phyloP scores from a whole-genome alignment of 2,888 invertebrate genomes.

The Onthophagus sagittarius region DNA sequence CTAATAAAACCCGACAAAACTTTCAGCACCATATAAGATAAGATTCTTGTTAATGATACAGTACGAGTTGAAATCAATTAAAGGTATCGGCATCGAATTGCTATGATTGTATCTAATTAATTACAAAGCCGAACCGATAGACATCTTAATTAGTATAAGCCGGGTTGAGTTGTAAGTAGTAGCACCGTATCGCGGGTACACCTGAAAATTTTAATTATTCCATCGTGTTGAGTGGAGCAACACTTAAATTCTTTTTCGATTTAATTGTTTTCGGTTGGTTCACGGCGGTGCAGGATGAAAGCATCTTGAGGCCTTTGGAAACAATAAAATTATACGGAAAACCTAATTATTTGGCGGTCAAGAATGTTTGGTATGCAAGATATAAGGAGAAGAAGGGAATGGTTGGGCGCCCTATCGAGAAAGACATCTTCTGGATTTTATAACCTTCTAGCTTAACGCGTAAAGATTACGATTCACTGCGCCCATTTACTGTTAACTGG shows the following conservation, averaged over 20 bases:
- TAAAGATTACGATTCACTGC: background rate
- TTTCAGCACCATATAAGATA: constrained; percentile 5
- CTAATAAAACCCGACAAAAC: background rate
- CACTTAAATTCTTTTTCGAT: background rate
- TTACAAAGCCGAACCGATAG: constrained; percentile 15
- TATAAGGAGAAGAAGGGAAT: background rate
- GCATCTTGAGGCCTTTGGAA: background rate
- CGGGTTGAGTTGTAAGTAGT: background rate
- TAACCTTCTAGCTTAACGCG: background rate
- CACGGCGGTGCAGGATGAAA: background rate
- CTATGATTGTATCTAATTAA: constrained; percentile 18
- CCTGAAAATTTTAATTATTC: background rate
- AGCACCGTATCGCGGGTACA: background rate
- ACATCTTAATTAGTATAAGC: constrained; percentile 11
- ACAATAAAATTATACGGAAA: constrained; percentile 17
- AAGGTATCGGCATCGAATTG: constrained; percentile 1
- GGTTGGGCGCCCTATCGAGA: background rate
- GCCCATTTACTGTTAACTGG: background rate
- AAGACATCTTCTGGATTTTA: background rate
- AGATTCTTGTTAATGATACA: constrained; percentile 7
- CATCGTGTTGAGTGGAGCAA: background rate
- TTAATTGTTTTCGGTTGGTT: background rate
- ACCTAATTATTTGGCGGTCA: constrained; percentile 15
- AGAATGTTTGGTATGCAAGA: constrained; percentile 3
- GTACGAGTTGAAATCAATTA: constrained; percentile 5